Conservation (phyloP, 2,113 vertebrate species). For the Spea multiplicata region DNA sequence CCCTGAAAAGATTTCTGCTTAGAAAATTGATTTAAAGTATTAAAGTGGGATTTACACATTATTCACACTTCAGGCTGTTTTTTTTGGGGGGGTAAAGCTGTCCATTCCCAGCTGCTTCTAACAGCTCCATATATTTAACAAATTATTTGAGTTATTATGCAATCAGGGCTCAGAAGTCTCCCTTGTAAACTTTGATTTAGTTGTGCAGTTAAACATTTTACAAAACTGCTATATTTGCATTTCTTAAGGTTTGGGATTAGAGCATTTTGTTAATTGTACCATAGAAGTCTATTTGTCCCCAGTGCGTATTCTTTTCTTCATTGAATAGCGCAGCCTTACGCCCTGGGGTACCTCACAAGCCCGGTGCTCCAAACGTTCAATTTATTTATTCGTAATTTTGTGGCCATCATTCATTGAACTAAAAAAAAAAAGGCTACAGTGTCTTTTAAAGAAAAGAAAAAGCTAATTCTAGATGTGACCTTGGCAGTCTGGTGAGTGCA, state of each 20-base stretch:
- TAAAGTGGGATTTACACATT: constrained; percentile 85
- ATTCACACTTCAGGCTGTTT: constrained; percentile 75
- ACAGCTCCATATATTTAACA: constrained; percentile 82
- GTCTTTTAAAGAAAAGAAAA: constrained; percentile 98
- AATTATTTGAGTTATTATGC: constrained; percentile 86
- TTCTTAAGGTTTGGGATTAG: constrained; percentile 97
- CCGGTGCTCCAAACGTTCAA: constrained; percentile 96
- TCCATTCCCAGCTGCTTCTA: constrained; percentile 67
- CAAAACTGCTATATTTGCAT: constrained; percentile 99
- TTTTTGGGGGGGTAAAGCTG: constrained; percentile 65
- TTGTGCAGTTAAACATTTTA: constrained; percentile 99
- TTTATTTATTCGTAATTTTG: constrained; percentile 99
- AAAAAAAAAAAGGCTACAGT: constrained; percentile 99
- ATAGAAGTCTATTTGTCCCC: constrained; percentile 87
- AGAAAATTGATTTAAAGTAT: constrained; percentile 77
- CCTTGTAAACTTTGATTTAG: constrained; percentile 96
- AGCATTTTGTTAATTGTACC: constrained; percentile 99
- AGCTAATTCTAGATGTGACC: constrained; percentile 99
- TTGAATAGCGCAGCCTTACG: constrained; percentile 95
- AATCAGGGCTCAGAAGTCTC: constrained; percentile 80
- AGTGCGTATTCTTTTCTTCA: constrained; percentile 87
- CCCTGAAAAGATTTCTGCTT: constrained; percentile 71
- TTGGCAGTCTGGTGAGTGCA: constrained; percentile 96
- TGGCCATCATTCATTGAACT: constrained; percentile 99
- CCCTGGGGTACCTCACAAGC: constrained; percentile 94